phyloP scores from a whole-genome alignment of 2,888 invertebrate genomes.

The Phengaris arion region DNA sequence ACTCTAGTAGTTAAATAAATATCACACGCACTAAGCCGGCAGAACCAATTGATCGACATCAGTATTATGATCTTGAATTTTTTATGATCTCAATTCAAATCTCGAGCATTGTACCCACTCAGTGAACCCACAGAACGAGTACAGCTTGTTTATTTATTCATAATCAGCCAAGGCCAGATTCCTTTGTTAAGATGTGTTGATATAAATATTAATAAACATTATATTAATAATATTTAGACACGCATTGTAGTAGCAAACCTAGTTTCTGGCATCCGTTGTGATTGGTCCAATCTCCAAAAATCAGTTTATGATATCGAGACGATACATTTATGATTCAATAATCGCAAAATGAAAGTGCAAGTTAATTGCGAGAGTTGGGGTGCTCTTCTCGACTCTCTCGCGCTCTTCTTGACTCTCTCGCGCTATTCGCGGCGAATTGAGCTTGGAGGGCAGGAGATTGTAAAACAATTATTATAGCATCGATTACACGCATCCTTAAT shows the following conservation, averaged over 20 bases:
- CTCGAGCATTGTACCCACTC: background rate
- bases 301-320: no score
- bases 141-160: conserved; percentile 6
- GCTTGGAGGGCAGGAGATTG: background rate
- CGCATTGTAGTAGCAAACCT: background rate
- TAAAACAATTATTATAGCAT: background rate
- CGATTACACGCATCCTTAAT: background rate
- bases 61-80: background rate
- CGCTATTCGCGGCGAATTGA: no score
- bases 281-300: background rate
- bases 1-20: no score
- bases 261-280: background rate
- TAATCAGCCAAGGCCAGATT: conserved; percentile 29
- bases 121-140: background rate
- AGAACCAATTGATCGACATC: background rate
- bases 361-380: background rate
- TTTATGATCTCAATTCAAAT: conserved; percentile 10
- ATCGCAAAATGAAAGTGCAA: no score
- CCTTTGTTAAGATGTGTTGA: conserved; percentile 32
- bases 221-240: conserved; percentile 14
- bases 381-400: no score
- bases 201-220: conserved; percentile 30
- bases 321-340: no score
- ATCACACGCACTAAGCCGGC: no score
- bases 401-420: no score